phyloP scores from a whole-genome alignment of 2,888 invertebrate species.

The Tipula confusa region DNA sequence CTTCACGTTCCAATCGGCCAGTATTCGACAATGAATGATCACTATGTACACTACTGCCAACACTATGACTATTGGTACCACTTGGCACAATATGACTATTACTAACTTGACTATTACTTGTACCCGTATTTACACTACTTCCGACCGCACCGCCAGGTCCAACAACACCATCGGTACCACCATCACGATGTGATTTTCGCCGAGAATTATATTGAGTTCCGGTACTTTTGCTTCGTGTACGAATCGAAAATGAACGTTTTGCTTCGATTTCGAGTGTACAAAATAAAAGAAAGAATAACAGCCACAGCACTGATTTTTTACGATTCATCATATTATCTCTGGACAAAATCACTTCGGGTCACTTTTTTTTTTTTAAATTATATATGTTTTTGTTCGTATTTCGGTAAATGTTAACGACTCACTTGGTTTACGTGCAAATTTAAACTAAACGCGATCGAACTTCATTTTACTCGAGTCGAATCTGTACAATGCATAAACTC shows the following conservation, averaged over 20 bases:
- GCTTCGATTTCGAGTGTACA: neutral
- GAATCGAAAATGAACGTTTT: constrained; percentile 21
- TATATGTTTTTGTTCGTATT: too few relatives aligned
- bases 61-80: neutral
- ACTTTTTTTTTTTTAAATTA: neutral
- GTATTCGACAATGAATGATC: neutral
- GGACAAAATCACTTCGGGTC: neutral
- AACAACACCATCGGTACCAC: neutral
- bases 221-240: neutral
- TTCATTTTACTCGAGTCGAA: neutral
- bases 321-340: neutral
- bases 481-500: neutral
- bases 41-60: neutral
- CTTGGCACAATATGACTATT: neutral
- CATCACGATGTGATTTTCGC: neutral
- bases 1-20: neutral
- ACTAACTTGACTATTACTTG: neutral
- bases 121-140: neutral
- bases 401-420: neutral
- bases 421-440: neutral
- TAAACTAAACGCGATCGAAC: neutral
- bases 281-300: constrained; percentile 7
- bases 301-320: neutral
- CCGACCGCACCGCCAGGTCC: neutral
- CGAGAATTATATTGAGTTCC: neutral